Base-by-base conservation (phyloP, 1,140 invertebrate genomes). In the Apis cerana region DNA sequence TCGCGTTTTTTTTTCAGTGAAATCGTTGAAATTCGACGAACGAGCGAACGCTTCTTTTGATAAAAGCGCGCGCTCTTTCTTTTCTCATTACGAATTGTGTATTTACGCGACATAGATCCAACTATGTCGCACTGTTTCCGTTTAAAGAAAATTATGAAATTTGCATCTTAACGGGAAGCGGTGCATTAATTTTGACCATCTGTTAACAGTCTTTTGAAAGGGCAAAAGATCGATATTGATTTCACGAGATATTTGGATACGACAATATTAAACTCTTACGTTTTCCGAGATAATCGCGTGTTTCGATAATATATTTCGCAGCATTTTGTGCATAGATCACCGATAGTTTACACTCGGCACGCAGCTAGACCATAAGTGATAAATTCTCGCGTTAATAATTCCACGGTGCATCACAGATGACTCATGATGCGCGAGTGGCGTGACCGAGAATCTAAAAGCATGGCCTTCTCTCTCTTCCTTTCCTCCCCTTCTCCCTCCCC, bases 121-220 rank as follows among this genome's bases (percentile, higher is more conserved):
- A 15, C 65, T 21, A 19, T 10, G 50, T 15, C 15, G 5, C 2
- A 2, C 62, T 1, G 10, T 1, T 1, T 8, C 4, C 11, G 3
- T 4, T 3, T 62, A 62, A 69, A 69, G 74, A 43, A 33, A n/a
- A n/a, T n/a, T 58, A 2, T 5, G 65, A 77, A 75, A 76, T 87
- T 85, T 86, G 43, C 56, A 75, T 65, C 21, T 67, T 71, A 61
- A 85, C 52, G 10, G 50, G 61, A 72, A 76, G 27, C 58, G 43
- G 59, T 19, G 23, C 70, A 62, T 79, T 80, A 79, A 85, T 85
- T 85, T 76, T 68, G 56, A 80, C 54, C 50, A 81, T 82, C 56
- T 78, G 75, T 85, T 82, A 69, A 74, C 71, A 50, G 48, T 75
- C 48, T 56, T 21, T 17, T 70, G 64, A 23, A 23, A 75, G 43